Evolutionary conservation across 2,797 vertebrate species (phyloP), one percentile per base, ranked within the genome.

Genomic region (Graptemys geographica): DNA sequence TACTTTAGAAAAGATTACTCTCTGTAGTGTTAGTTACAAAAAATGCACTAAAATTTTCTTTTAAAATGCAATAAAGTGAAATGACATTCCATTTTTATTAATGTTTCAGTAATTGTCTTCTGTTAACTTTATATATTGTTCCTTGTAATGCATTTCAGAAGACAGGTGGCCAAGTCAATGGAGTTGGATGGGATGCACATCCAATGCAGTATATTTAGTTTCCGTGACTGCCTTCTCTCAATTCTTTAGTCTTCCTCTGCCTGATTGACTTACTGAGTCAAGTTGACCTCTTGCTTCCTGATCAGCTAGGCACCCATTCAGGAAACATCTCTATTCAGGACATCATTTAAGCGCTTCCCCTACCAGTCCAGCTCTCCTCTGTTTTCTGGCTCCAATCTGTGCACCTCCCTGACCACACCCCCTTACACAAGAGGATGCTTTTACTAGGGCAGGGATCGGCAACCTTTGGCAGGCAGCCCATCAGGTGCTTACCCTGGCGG

Each of bases 41-140:
- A 92, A 79, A 89, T 94, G 44, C n/a, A 33, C 78, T 87, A 28
- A 1, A 37, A 69, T 6, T 55, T 41, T 81, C 76, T 57, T 86
- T 89, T 33, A 11, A 81, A 23, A 65, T 79, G 41, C 84, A 97
- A 94, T 96, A 97, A 95, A 94, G 84, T 55, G 31, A 87, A 92
- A 57, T 49, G 27, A 57, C 65, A 79, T 90, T 88, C 65, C 41
- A 55, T 1, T 0, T 72, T 16, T 65, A 2, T 74, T 2, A 18
- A 5, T 72, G 79, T 79, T 89, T 49, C 87, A 31, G 37, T 90
- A 0, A 1, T 57, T 90, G n/a, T 90, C 5, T 18, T 47, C 81
- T 81, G 57, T 1, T 13, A 33, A 7, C 51, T 83, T 79, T 25
- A 21, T 88, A 23, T 88, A 59, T 51, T 94, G 56, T 59, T 85